Conservation (phyloP, 2,888 invertebrate species). For the Microctonus hyperodae region DNA sequence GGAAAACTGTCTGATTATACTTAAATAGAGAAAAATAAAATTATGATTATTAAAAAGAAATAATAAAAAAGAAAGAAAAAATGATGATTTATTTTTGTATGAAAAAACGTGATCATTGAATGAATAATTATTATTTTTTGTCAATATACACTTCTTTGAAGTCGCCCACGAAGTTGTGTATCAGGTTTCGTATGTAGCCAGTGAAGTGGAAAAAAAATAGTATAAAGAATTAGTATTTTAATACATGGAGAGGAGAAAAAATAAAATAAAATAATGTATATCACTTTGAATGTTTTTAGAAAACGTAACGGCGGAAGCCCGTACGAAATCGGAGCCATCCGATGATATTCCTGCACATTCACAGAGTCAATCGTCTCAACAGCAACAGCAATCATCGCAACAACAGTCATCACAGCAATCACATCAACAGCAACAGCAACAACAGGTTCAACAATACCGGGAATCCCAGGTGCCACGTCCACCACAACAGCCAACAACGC, state of each 20-base stretch:
- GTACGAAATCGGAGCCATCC: slow-evolving; percentile 57
- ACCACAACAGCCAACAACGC: slow-evolving; percentile 61
- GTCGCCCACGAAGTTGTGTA: neutral
- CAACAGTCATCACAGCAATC: slow-evolving; percentile 45
- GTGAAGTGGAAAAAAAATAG: neutral
- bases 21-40: neutral
- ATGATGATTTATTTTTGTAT: too few relatives aligned
- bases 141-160: neutral
- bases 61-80: too few relatives aligned
- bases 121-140: neutral
- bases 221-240: neutral
- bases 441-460: slow-evolving; percentile 62
- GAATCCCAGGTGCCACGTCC: slow-evolving; percentile 59
- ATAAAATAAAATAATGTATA: neutral
- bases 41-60: neutral
- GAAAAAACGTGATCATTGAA: too few relatives aligned
- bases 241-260: neutral
- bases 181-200: neutral
- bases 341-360: slow-evolving; percentile 60
- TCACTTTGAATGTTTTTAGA: slow-evolving; percentile 43
- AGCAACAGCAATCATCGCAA: slow-evolving; percentile 46
- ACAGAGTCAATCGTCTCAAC: slow-evolving; percentile 49
- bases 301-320: slow-evolving; percentile 56
- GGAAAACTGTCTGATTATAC: neutral
- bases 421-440: slow-evolving; percentile 51